phyloP scores from a whole-genome alignment of 2,888 invertebrate genomes.

The Balanococcus diminutus region DNA sequence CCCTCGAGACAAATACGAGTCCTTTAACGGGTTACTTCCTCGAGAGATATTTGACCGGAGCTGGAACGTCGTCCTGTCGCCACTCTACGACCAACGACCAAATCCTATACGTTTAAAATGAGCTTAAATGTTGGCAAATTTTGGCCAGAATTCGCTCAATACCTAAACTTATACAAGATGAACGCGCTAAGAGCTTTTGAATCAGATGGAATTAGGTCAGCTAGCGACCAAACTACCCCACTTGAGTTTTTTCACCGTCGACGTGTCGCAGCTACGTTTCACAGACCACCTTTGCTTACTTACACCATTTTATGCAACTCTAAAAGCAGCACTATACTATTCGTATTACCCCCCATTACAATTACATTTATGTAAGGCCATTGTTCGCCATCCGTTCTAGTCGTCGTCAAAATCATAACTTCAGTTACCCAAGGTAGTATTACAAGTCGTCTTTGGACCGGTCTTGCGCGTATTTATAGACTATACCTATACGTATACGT shows the following conservation, averaged over 20 bases:
- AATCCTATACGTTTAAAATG: neutral
- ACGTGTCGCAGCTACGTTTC: too few species aligned
- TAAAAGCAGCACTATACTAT: neutral
- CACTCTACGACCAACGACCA: neutral
- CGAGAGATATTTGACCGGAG: neutral
- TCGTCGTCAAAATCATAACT: neutral
- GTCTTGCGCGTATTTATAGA: neutral
- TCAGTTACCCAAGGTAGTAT: neutral
- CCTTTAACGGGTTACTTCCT: conserved; percentile 2
- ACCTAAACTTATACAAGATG: neutral
- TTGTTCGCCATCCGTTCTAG: neutral
- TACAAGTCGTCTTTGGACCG: neutral
- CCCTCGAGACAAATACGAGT: neutral
- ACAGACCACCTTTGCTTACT: neutral
- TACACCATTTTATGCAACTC: neutral
- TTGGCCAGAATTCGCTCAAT: neutral
- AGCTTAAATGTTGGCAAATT: neutral
- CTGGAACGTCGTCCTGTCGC: neutral
- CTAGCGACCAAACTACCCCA: neutral
- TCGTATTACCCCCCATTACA: neutral
- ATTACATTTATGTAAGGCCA: neutral
- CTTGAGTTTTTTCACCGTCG: neutral
- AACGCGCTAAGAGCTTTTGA: neutral
- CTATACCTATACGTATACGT: neutral
- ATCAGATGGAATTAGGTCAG: neutral